Percentiles rank a stretch among this genome's conserved stretches.
phyloP scores from a whole-genome alignment of 2,113 vertebrate genomes.

The Martes martes region DNA sequence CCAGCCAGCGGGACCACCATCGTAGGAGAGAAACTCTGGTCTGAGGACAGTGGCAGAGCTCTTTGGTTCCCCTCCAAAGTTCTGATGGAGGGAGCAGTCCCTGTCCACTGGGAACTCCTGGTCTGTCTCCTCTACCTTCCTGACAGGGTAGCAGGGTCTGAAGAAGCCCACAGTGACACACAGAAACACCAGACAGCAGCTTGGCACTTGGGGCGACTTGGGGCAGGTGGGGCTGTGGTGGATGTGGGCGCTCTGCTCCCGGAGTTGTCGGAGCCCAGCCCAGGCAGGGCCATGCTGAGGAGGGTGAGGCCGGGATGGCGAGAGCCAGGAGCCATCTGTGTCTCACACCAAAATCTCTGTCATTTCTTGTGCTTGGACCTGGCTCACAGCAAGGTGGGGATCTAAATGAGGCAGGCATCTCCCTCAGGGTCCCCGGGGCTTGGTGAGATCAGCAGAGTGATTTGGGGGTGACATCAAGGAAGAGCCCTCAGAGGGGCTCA shows the following conservation, averaged over 20 bases:
- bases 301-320: background rate
- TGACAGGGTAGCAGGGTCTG: background rate
- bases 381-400: background rate
- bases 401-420: background rate
- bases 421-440: background rate
- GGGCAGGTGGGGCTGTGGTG: background rate
- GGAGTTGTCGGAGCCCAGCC: accelerated
- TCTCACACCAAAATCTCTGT: background rate
- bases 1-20: background rate
- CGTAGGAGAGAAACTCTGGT: background rate
- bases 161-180: background rate
- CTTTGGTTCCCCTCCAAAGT: too few relatives aligned
- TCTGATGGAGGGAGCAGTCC: background rate
- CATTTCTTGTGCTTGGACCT: background rate
- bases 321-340: background rate
- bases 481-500: background rate
- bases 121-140: background rate
- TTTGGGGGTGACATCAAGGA: background rate
- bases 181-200: background rate
- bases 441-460: background rate
- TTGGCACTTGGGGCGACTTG: accelerated
- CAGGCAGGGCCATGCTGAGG: background rate
- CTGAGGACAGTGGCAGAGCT: background rate
- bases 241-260: accelerated
- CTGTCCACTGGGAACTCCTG: background rate